Evolutionary conservation across 2,888 invertebrate species (phyloP).

Genomic region (Drepana falcataria): DNA sequence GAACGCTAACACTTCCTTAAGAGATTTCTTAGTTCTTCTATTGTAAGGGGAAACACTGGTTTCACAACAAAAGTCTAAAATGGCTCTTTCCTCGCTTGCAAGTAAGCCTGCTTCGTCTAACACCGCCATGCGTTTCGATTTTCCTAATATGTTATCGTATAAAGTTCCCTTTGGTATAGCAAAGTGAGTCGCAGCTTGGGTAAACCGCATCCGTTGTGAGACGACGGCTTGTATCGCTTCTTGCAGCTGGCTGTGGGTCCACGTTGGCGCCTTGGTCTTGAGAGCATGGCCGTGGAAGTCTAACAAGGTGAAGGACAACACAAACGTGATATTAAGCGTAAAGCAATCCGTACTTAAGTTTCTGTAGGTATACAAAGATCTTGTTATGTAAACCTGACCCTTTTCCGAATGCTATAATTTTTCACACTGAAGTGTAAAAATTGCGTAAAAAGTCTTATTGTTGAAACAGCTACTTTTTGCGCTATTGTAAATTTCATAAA

Average conservation of each 20-base stretch:
- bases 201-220: conserved; percentile 87
- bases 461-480: no score
- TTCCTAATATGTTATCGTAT: conserved; percentile 87
- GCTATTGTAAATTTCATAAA: no score
- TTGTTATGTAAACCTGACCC: no score
- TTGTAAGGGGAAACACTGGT: conserved; percentile 84
- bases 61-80: conserved; percentile 86
- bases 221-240: conserved; percentile 87
- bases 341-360: neutral
- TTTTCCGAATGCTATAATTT: no score
- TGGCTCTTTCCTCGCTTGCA: conserved; percentile 79
- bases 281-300: conserved; percentile 80
- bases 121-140: conserved; percentile 86
- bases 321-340: neutral
- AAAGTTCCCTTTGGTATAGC: conserved; percentile 87
- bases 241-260: conserved; percentile 86
- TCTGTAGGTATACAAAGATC: neutral
- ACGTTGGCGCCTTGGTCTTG: conserved; percentile 86
- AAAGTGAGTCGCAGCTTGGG: conserved; percentile 84
- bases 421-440: no score
- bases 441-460: no score
- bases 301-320: conserved; percentile 39
- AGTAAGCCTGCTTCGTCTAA: conserved; percentile 83
- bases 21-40: conserved; percentile 83
- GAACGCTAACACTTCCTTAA: conserved; percentile 80